Base-by-base conservation (phyloP, 2,797 vertebrate genomes). In the Morus bassanus region DNA sequence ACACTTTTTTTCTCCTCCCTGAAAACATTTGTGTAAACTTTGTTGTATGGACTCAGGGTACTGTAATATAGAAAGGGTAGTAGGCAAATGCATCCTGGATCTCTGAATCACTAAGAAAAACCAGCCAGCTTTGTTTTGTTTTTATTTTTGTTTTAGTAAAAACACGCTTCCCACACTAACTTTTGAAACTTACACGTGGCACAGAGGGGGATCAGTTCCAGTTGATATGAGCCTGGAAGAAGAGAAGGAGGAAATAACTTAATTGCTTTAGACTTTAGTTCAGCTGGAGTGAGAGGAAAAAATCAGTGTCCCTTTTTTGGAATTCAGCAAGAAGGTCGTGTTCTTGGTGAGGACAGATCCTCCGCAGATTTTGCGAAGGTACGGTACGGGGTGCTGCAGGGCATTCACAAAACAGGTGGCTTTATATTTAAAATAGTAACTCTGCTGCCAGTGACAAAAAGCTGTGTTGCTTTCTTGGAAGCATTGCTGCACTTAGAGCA, bases 161-260 rank as follows among this genome's bases (percentile, higher is more conserved):
- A 96, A 83, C 15, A 68, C 13, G 15, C 89, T 95, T 96, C 87
- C 91, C 77, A 89, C 78, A 65, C 33, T 90, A 95, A 96, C 91
- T 76, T 91, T 78, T 88, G 89, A 91, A 93, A 93, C 94, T 97
- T 92, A 76, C 88, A 97, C 95, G 94, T 92, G 96, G 97, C 97
- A 97, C 96, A 91, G 95, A 93, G 90, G 53, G 94, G 96, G 96
- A 96, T 93, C 89, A 51, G 91, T 94, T 97, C 97, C 98, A 97
- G 95, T 95, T 94, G 96, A 96, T 97, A 95, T 23, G 79, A 95
- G 96, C 85, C 93, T 96, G 94, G 86, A 96, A 89, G 93, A 96
- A 89, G 73, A 87, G 96, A 93, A 87, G 63, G 95, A 97, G 92
- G 95, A 97, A 97, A 97, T 95, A 97, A 96, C 93, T 96, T 96